Evolutionary conservation across 2,888 invertebrate genomes (phyloP), one percentile per base, ranked within the genome.

Genomic region (Eustalomyia histrio): DNA sequence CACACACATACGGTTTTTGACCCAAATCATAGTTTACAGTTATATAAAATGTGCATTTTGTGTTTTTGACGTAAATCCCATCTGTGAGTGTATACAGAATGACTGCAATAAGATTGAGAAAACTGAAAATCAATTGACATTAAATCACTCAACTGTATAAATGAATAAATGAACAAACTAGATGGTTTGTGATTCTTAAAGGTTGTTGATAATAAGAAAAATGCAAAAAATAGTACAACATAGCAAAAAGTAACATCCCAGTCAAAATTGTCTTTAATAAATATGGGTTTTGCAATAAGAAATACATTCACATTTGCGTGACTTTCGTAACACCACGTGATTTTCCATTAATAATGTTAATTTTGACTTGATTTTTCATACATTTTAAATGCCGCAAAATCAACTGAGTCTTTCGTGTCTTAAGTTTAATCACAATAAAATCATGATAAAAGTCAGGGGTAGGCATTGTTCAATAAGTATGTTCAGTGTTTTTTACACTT

Each of bases 61-160:
- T 12, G 39, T 39, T 39, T 39, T 39, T 14, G 5, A 4, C 2
- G 43, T 1, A n/a, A 14, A 47, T 47, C n/a, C n/a, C 43, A 47
- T 47, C 43, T 43, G 3, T 47, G 14, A 47, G n/a, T 47, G 43
- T 47, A 47, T n/a, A 2, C 43, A 47, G 39, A 29, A 52, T 74
- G 39, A 52, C 24, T 63, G 47, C 55, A 63, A 47, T 69, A 24
- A 58, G 53, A 82, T 60, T 61, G 21, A 75, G 73, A 69, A 67
- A 82, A 82, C 69, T 79, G 84, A 85, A 88, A 88, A 88, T 88
- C 88, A 88, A 88, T 88, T 87, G 88, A 85, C 87, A 78, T 81
- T 74, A 88, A 88, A 88, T 88, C 88, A 87, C 88, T 88, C 86
- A 85, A 88, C 86, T 88, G 89, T 85, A 76, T 76, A 82, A 79